A percentile compares a stretch with the other conserved stretches of the same genome.
These are phyloP conservation scores for Crotalus tigris DNA, from an alignment of 2,113 vertebrate species.

Conservation along the genomic window DNA sequence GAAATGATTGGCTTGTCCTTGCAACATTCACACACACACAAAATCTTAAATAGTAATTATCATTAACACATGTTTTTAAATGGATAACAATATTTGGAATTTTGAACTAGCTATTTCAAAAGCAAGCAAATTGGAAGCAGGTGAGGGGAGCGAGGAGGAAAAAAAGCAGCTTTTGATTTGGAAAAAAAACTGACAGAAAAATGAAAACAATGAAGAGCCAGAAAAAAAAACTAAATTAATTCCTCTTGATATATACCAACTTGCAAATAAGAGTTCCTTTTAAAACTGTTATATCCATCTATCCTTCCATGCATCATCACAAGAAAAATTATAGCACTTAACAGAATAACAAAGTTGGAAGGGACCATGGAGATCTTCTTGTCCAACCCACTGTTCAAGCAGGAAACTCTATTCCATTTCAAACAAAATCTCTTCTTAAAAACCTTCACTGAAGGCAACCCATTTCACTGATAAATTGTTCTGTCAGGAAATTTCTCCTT, in stretches of 20 bases:
- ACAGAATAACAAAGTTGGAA: background rate
- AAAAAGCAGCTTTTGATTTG: background rate
- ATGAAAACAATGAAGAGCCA: background rate
- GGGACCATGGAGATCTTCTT: background rate
- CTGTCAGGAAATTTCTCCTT: background rate
- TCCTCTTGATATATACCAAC: background rate
- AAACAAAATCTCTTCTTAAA: background rate
- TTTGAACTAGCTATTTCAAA: background rate
- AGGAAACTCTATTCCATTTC: background rate
- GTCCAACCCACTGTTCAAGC: background rate
- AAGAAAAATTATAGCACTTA: background rate
- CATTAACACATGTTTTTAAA: background rate
- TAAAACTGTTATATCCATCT: background rate
- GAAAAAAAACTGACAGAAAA: background rate
- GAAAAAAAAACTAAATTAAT: background rate
- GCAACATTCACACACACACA: background rate
- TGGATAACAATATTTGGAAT: background rate
- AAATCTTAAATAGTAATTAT: background rate
- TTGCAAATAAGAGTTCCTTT: background rate
- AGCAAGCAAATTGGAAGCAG: background rate
- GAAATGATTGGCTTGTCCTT: background rate
- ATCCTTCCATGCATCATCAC: background rate
- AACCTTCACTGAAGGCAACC: background rate
- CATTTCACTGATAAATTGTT: background rate
- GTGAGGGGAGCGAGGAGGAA: background rate